Evolutionary conservation across 1,140 invertebrate genomes (phyloP).

Genomic region (Drosophila eugracilis): DNA sequence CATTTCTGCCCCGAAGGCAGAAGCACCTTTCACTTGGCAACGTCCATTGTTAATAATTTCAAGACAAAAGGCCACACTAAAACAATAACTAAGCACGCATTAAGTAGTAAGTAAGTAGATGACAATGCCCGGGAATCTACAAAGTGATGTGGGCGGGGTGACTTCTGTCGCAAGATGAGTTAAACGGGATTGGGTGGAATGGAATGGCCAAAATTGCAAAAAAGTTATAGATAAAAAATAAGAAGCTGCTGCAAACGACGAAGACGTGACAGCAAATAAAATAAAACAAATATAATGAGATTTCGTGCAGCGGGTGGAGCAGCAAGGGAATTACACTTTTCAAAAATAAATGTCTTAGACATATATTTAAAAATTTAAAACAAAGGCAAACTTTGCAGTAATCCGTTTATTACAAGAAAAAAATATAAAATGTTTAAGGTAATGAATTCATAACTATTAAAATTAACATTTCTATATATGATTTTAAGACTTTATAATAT

Average conservation of each 20-base stretch:
- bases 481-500: too few relatives aligned
- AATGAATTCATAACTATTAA: too few relatives aligned
- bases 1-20: slow-evolving; percentile 7
- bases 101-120: slow-evolving; percentile 81
- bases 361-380: too few relatives aligned
- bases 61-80: slow-evolving; percentile 78
- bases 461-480: too few relatives aligned
- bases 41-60: slow-evolving; percentile 78
- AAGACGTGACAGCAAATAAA: slow-evolving; percentile 78
- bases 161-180: background rate
- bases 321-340: slow-evolving; percentile 8
- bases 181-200: slow-evolving; percentile 17
- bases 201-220: too few relatives aligned
- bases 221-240: slow-evolving; percentile 48
- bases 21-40: slow-evolving; percentile 64
- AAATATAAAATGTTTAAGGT: too few relatives aligned
- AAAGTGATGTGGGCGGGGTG: background rate
- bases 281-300: slow-evolving; percentile 83
- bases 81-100: slow-evolving; percentile 82
- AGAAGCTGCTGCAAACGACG: slow-evolving; percentile 51
- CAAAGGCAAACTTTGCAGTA: too few relatives aligned
- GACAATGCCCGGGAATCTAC: slow-evolving; percentile 55
- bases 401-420: too few relatives aligned
- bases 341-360: slow-evolving; percentile 3
- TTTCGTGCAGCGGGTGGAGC: slow-evolving; percentile 57